Percentiles rank a stretch among this genome's conserved stretches.
These are phyloP conservation scores for Mobula hypostoma DNA, from an alignment of 2,113 vertebrate species.

Conservation along the genomic window DNA sequence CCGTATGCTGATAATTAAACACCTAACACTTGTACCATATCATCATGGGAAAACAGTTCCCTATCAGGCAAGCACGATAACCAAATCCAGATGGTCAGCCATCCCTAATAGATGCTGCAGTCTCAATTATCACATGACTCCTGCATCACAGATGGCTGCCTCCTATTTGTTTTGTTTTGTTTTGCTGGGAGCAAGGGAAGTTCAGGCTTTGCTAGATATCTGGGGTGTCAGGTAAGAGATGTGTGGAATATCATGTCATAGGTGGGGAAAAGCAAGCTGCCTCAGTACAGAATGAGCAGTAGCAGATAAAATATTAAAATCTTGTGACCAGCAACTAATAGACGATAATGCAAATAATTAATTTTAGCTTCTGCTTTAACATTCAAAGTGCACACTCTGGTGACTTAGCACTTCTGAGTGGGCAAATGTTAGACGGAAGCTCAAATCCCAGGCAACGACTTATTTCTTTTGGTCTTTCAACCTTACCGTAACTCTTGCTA, in stretches of 20 bases:
- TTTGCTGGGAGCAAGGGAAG: background rate
- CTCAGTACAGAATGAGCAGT: background rate
- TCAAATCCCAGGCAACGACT: background rate
- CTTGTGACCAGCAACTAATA: background rate
- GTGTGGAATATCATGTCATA: background rate
- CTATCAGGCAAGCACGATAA: background rate
- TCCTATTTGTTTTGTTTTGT: no score
- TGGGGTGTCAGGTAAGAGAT: background rate
- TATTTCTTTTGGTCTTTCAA: background rate
- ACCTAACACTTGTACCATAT: background rate
- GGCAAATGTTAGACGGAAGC: background rate
- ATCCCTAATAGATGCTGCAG: background rate
- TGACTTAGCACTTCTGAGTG: background rate
- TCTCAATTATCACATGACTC: background rate
- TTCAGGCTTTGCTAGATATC: background rate
- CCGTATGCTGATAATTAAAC: background rate
- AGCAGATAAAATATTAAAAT: background rate
- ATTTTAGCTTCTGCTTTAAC: background rate
- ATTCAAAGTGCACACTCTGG: background rate
- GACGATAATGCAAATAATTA: background rate
- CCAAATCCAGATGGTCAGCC: constrained; percentile 12
- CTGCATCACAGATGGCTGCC: background rate
- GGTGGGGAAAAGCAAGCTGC: background rate
- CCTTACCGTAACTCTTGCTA: background rate
- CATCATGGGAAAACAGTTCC: background rate